phyloP scores from a whole-genome alignment of 2,888 invertebrate genomes.

The Apantesis nais region DNA sequence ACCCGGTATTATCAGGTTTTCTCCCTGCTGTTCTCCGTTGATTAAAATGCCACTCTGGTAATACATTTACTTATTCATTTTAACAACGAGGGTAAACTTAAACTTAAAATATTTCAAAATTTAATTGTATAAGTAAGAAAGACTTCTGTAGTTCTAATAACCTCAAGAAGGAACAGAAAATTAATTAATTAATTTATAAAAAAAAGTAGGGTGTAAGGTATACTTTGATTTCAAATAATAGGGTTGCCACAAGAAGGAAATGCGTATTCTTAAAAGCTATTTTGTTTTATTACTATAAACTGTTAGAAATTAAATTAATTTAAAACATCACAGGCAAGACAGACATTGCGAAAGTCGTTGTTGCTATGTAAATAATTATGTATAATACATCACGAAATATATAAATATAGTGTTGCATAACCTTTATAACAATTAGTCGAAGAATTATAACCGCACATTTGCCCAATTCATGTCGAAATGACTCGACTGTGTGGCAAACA shows the following conservation, averaged over 20 bases:
- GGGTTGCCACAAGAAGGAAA: not conserved
- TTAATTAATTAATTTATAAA: too few relatives aligned
- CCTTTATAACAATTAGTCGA: not conserved
- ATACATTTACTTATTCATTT: too few relatives aligned
- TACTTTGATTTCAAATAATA: not conserved
- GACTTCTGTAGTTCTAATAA: too few relatives aligned
- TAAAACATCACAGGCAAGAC: not conserved
- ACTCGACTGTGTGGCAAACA: slow-evolving; percentile 15
- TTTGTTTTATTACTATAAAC: not conserved
- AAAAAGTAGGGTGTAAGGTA: too few relatives aligned
- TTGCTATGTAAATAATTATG: not conserved
- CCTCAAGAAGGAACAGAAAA: too few relatives aligned
- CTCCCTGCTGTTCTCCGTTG: too few relatives aligned
- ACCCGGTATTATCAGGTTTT: too few relatives aligned
- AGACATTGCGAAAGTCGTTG: not conserved
- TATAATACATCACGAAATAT: not conserved
- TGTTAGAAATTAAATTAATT: not conserved
- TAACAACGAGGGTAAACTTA: too few relatives aligned
- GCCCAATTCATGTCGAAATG: slow-evolving; percentile 25
- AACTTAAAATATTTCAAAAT: too few relatives aligned
- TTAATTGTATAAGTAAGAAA: too few relatives aligned
- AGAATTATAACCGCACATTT: slow-evolving; percentile 15
- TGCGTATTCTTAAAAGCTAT: not conserved
- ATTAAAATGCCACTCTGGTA: too few relatives aligned
- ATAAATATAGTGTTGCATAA: slow-evolving; percentile 3